Evolutionary conservation across 2,888 invertebrate genomes (phyloP), one percentile per base, ranked within the genome.

Genomic region (Epiblema foenella): DNA sequence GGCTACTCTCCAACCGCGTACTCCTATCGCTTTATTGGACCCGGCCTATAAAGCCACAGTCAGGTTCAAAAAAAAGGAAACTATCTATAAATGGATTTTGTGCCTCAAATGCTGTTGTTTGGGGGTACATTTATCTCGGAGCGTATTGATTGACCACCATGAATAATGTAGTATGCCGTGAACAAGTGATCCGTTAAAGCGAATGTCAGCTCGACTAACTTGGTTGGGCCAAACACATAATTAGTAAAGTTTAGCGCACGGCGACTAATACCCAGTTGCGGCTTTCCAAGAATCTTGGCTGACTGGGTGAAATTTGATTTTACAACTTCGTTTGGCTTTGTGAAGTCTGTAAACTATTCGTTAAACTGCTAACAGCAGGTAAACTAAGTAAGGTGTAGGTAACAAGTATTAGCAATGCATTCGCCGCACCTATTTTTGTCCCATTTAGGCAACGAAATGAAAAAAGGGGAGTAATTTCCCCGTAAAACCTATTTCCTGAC

Each of bases 161-260:
- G 72, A 75, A 78, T 77, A 77, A 78, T 76, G 69, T 68, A 72
- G 39, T 54, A 8, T 49, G 37, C 24, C 56, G 56, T 37, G 15
- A 63, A 52, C 29, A 39, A 66, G 69, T 62, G 59, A 62, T 42
- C 57, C 49, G 66, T 65, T 59, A 57, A 56, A 68, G 63, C 39
- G 24, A 64, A 57, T 73, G 65, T 68, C 74, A 64, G 75, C 75
- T 75, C 65, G 20, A 54, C 73, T 39, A 72, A 76, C 73, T 75
- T 49, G 49, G 58, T 33, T 65, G 18, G 73, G 72, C 68, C 69
- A 60, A 71, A 71, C 68, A 70, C 73, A 69, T 83, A 79, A 83
- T 83, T 79, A 77, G 73, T 51, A 78, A 83, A 82, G 78, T 83
- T 83, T 75, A 64, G 56, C 51, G 66, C 64, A 71, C 77, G 67